Evolutionary conservation across 2,113 vertebrate genomes (phyloP).

Genomic region (Ranitomeya variabilis): DNA sequence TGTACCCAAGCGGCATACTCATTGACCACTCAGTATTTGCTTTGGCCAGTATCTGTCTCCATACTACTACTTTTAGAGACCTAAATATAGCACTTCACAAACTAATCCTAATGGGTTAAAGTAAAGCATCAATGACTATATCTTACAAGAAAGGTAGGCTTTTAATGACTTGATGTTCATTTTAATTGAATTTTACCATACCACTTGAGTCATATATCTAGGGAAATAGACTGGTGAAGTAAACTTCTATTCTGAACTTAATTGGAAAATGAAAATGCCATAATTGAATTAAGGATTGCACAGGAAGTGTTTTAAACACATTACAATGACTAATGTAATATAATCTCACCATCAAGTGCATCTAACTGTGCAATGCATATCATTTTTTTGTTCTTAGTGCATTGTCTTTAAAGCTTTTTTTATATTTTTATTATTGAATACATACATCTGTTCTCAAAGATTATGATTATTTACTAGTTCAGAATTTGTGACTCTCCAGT

Average conservation of each 20-base stretch:
- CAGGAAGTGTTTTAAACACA: conserved; percentile 50
- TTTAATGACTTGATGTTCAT: conserved; percentile 44
- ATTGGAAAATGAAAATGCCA: conserved; percentile 55
- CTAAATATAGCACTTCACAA: neutral
- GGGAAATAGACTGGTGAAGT: conserved; percentile 48
- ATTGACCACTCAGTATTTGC: neutral
- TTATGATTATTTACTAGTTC: neutral
- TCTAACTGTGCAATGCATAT: conserved; percentile 17
- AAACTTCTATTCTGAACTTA: conserved; percentile 49
- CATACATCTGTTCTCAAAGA: neutral
- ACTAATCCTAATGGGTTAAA: neutral
- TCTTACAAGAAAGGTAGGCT: conserved; percentile 22
- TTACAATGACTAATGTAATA: conserved; percentile 55
- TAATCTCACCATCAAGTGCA: conserved; percentile 21
- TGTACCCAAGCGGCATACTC: neutral
- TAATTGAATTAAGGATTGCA: conserved; percentile 51
- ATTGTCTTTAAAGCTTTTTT: neutral
- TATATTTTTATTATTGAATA: neutral
- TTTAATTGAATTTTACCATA: conserved; percentile 55
- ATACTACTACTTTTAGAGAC: neutral
- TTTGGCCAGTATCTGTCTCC: neutral
- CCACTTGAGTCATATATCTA: conserved; percentile 50
- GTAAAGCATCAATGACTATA: conserved; percentile 24
- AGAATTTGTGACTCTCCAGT: neutral
- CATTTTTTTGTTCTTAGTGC: conserved; percentile 4